Percentiles rank a stretch among this genome's conserved stretches.
These are phyloP conservation scores for Varroa destructor DNA, from an alignment of 1,140 invertebrate genomes.

Conservation along the genomic window DNA sequence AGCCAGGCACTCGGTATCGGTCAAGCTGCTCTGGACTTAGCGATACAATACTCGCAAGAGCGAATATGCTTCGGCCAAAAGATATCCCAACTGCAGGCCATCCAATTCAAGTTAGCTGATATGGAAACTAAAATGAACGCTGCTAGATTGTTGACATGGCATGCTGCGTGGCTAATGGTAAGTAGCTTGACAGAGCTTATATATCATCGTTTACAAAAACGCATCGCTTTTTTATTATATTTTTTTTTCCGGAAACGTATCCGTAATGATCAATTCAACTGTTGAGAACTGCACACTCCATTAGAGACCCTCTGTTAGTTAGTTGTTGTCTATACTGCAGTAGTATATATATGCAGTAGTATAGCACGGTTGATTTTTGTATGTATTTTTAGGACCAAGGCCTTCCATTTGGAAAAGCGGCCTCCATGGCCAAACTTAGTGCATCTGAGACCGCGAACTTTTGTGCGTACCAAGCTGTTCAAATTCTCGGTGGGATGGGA, in stretches of 20 bases:
- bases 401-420: slow-evolving; percentile 38
- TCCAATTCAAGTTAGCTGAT: slow-evolving; percentile 80
- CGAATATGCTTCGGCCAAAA: slow-evolving; percentile 72
- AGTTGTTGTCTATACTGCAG: too few relatives aligned
- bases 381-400: neutral
- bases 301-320: too few relatives aligned
- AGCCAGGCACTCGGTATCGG: slow-evolving; percentile 69
- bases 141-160: slow-evolving; percentile 72
- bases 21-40: slow-evolving; percentile 70
- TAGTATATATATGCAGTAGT: too few relatives aligned
- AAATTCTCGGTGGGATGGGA: slow-evolving; percentile 63
- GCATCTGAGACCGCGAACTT: slow-evolving; percentile 86
- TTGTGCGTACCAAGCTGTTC: slow-evolving; percentile 56
- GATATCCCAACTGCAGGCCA: slow-evolving; percentile 70
- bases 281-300: too few relatives aligned
- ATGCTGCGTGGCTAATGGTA: slow-evolving; percentile 71
- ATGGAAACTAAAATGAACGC: slow-evolving; percentile 71
- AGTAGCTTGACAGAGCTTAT: neutral
- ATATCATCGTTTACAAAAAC: neutral
- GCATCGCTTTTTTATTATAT: neutral
- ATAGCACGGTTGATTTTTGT: too few relatives aligned
- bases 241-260: neutral
- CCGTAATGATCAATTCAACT: neutral
- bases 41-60: slow-evolving; percentile 77
- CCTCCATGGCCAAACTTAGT: slow-evolving; percentile 89